Base-by-base conservation (phyloP, 2,113 vertebrate species). In the Sterrhoptilus dennistouni region DNA sequence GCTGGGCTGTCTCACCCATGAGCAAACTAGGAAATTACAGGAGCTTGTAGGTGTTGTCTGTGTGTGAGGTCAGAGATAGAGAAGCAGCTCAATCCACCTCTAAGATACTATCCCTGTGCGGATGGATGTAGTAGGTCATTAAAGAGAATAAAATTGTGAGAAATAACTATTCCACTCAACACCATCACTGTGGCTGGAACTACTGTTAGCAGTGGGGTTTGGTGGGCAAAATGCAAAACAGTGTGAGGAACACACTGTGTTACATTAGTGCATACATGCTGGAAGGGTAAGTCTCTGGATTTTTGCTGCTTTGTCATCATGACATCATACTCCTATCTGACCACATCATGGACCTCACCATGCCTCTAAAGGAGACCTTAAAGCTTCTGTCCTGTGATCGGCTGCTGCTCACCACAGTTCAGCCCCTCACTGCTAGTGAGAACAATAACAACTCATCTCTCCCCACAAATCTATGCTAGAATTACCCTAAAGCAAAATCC, bases 261-360 rank as follows among this genome's bases (percentile, higher is more conserved):
- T 29, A 52, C 0, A 5, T 20, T 63, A 63, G 38, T 8, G 3
- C 25, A 56, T 2, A 9, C 16, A 24, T n/a, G 28, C 27, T 72
- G 54, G 63, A 60, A 86, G 40, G 25, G 45, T 44, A 79, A 57
- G 33, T 33, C 38, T 61, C 60, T 63, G 59, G 25, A 61, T 25
- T 94, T 93, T 36, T 70, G 33, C 45, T 66, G 50, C 21, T 12
- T 8, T 68, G 50, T 61, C 82, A 65, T 14, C 12, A 25, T 16
- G n/a, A 87, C 35, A 65, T 63, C 71, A 69, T 2, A 12, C 35
- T 83, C 31, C 54, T 8, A 66, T 35, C 14, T 2, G 2, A 29
- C 8, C 0, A 3, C 45, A 66, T 52, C 65, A 79, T 0, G 0
- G 71, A 77, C 47, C 20, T 83, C 4, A 6, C 6, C 31, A 24